A percentile compares a stretch with the other conserved stretches of the same genome.
Evolutionary conservation across 1,140 invertebrate species (phyloP).

Genomic region (Euwallacea fornicatus): DNA sequence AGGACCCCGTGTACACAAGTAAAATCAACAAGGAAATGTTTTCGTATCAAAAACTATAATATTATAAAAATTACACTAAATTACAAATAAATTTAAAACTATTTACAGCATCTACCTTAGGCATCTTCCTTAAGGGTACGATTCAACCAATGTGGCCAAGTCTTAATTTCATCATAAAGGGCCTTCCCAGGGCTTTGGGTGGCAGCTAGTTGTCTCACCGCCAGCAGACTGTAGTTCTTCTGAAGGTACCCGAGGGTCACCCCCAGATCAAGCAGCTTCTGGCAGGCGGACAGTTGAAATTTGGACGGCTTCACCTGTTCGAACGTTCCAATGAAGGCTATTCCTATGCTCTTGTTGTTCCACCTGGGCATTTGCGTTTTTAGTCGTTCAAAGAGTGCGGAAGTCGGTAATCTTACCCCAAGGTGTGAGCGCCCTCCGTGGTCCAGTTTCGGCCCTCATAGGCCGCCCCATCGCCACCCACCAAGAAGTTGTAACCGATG

Average conservation of each 20-base stretch:
- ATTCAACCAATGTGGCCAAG: conserved; percentile 15
- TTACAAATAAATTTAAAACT: too few species aligned
- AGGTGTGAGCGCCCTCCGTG: conserved; percentile 59
- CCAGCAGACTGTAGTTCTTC: conserved; percentile 51
- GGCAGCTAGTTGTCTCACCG: conserved; percentile 45
- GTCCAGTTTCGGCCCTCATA: conserved; percentile 69
- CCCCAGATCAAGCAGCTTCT: conserved; percentile 47
- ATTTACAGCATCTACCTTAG: too few species aligned
- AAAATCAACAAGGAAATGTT: too few species aligned
- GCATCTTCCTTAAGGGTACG: too few species aligned
- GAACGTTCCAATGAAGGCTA: conserved; percentile 71
- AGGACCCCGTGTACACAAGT: too few species aligned
- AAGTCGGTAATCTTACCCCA: conserved; percentile 4
- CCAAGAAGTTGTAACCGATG: conserved; percentile 74
- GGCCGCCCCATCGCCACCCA: conserved; percentile 71
- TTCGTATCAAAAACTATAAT: too few species aligned
- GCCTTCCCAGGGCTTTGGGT: conserved; percentile 28
- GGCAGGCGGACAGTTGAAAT: conserved; percentile 42
- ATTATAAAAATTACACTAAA: too few species aligned
- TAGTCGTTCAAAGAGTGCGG: too few species aligned
- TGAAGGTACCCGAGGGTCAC: conserved; percentile 44
- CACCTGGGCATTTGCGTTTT: conserved; percentile 52
- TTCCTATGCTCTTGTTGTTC: conserved; percentile 66
- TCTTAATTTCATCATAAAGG: conserved; percentile 23
- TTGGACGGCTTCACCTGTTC: conserved; percentile 23